phyloP scores from a whole-genome alignment of 2,797 vertebrate genomes.

The Tangara arthus region DNA sequence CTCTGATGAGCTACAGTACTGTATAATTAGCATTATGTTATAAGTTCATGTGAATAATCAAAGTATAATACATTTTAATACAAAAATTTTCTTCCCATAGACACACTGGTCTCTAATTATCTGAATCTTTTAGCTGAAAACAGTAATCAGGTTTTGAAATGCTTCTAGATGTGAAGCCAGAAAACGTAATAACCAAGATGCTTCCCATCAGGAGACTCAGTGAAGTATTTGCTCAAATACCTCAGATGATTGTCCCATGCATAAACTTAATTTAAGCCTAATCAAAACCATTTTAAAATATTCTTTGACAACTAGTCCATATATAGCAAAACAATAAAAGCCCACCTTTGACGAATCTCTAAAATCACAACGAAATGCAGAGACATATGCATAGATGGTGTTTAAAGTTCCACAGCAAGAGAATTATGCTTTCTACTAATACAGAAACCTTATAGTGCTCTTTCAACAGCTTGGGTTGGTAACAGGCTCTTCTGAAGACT shows the following conservation, averaged over 20 bases:
- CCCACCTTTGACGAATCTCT: not conserved
- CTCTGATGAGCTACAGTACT: conserved; percentile 27
- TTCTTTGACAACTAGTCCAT: not conserved
- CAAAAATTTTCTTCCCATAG: not conserved
- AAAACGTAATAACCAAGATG: not conserved
- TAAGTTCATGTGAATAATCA: conserved; percentile 51
- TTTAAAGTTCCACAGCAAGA: not conserved
- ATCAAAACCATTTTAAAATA: not conserved
- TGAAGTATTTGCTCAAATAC: not conserved
- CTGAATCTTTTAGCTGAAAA: not conserved
- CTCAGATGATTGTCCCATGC: not conserved
- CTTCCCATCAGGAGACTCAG: not conserved
- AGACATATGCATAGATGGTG: not conserved
- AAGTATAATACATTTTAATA: conserved; percentile 1
- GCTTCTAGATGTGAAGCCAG: not conserved
- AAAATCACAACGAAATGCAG: not conserved
- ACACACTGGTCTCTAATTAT: not conserved
- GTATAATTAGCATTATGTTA: conserved; percentile 49
- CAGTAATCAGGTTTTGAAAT: not conserved
- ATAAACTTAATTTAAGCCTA: not conserved
- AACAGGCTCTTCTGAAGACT: not conserved
- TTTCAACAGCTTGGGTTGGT: not conserved
- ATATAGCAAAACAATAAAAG: not conserved
- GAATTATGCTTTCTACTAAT: not conserved
- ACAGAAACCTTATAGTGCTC: not conserved